Base-by-base conservation (phyloP, 2,113 vertebrate genomes). In the Riparia riparia region DNA sequence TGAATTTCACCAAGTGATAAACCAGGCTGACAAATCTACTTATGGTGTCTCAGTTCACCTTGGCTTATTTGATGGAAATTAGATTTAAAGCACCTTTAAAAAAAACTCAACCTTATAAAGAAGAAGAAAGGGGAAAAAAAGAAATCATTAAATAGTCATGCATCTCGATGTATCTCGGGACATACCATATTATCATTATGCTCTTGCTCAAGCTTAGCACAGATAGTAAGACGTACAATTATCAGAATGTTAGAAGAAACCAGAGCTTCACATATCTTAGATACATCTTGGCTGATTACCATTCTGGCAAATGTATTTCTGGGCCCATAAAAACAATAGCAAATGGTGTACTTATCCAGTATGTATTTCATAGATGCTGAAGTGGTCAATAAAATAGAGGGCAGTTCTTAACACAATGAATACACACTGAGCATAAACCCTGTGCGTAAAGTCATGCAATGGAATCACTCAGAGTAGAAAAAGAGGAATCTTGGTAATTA, bases 1-100 rank as follows among this genome's bases (percentile, higher is more conserved):
- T 92, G 41, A 87, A 65, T 89, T 92, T 92, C 94, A 92, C 44
- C 83, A 96, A 94, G 82, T 74, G 90, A 94, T 94, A 95, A 96
- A 92, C 64, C 2, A 1, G 47, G 37, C 68, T 96, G 85, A 96
- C 68, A 92, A 94, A 91, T 93, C 51, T 91, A 54, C 71, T 66
- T n/a, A 69, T 15, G 14, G 29, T 37, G 39, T 63, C 71, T 57
- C 91, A 54, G 82, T 81, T 96, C 90, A 92, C 76, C 63, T 78
- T 90, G 47, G 42, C 39, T 81, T 70, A 71, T 73, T 70, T 44
- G 8, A 94, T 56, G 34, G 49, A 74, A 86, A 24, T 65, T 25
- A 69, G 9, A 82, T 28, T n/a, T 42, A 42, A 57, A 86, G 8
- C 42, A 9, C 31, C 17, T 45, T 65, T 54, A 12, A 26, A 66